Conservation (phyloP, 2,113 vertebrate genomes). For the Bettongia penicillata region DNA sequence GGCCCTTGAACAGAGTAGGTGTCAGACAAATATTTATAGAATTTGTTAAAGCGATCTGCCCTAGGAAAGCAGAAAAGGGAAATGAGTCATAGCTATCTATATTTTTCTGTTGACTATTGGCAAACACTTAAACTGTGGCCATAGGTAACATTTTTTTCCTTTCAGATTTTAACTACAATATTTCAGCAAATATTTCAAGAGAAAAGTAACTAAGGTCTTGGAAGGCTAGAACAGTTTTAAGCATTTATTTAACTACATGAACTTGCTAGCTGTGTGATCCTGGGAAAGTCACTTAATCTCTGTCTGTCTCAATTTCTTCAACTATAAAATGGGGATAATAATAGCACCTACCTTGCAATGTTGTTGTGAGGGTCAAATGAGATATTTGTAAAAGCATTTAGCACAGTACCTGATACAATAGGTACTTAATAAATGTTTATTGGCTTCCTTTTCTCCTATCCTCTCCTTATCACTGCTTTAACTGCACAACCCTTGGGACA, state of each 20-base stretch:
- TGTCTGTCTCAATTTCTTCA: no score
- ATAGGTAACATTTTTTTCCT: not conserved
- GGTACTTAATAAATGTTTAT: not conserved
- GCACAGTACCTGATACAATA: not conserved
- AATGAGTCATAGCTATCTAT: not conserved
- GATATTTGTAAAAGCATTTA: not conserved
- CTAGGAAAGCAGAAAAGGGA: not conserved
- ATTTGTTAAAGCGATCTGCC: not conserved
- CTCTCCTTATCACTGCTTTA: no score
- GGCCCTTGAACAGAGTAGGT: not conserved
- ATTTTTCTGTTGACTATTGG: not conserved
- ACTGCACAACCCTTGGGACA: no score
- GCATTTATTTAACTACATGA: no score
- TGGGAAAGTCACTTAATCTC: no score
- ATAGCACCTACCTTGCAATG: not conserved
- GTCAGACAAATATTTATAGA: not conserved
- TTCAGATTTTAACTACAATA: not conserved
- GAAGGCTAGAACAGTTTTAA: no score
- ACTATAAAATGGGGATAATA: not conserved
- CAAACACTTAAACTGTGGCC: not conserved
- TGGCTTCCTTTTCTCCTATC: no score
- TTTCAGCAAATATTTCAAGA: not conserved
- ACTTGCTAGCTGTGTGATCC: no score
- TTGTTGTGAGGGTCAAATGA: not conserved
- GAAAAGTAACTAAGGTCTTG: not conserved